Evolutionary conservation across 2,797 vertebrate species (phyloP).

Genomic region (Spinibarbus caldwelli): DNA sequence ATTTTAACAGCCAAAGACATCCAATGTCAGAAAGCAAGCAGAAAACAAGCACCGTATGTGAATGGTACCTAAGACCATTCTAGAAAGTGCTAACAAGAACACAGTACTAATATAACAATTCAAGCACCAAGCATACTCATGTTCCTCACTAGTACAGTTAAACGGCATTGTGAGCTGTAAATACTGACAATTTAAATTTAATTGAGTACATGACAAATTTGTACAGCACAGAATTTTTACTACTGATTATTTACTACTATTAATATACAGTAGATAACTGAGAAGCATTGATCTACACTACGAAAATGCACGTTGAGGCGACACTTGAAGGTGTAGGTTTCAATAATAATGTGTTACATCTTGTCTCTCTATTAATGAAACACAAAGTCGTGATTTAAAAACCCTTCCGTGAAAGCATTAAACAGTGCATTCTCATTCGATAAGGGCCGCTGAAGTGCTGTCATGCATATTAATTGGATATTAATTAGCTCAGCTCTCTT

Average conservation of each 20-base stretch:
- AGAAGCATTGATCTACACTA: not conserved
- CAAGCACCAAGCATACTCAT: not conserved
- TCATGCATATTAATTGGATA: conserved; percentile 44
- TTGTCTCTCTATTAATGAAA: conserved; percentile 27
- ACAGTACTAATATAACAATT: not conserved
- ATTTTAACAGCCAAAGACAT: not conserved
- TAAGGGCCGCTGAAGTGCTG: conserved; percentile 27
- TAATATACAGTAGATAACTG: not conserved
- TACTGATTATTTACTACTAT: not conserved
- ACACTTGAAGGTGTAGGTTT: not conserved
- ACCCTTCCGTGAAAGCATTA: conserved; percentile 30
- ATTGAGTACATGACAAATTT: not conserved
- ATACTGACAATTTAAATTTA: too few relatives aligned
- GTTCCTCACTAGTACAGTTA: not conserved
- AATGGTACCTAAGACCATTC: not conserved
- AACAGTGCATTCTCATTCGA: conserved; percentile 17
- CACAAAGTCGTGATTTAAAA: conserved; percentile 32
- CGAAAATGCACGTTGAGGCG: not conserved
- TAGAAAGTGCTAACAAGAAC: not conserved
- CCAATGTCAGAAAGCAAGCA: not conserved
- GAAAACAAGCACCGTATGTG: not conserved
- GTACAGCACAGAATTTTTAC: not conserved
- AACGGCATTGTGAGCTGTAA: not conserved
- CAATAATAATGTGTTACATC: conserved; percentile 19
- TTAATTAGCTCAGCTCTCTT: conserved; percentile 39